Base-by-base conservation (phyloP, 2,113 vertebrate genomes). In the Dermatemys mawii region DNA sequence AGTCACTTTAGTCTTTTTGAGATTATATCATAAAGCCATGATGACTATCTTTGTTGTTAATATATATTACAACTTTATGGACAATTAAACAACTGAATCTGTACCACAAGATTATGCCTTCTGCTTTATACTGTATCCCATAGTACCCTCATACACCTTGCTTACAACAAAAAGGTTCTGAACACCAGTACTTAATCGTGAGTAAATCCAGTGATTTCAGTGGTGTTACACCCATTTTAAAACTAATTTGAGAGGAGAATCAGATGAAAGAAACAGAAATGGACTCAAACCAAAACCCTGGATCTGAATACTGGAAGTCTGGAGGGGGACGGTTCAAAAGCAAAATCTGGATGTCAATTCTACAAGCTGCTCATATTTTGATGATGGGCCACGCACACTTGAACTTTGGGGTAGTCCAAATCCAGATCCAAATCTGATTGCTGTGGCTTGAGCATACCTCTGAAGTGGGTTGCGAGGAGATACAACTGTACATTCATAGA, bases 301-400 rank as follows among this genome's bases (percentile, higher is more conserved):
- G 13, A 53, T 50, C 80, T 54, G n/a, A 94, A 96, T 78, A 90
- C 46, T 41, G 80, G 67, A 81, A 79, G 92, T 73, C 49, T 44
- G 50, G n/a, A 22, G 73, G 75, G 88, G 55, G 67, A 94, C 84
- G 32, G 5, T 84, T 46, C 21, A 73, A 91, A 91, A 88, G 63
- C 87, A 94, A 93, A 87, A 70, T 55, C 67, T 91, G 86, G 83
- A 63, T 32, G 29, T 48, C 86, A 90, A 11, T 95, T 86, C 94
- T 50, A 83, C 83, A 95, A 84, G 73, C 27, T 12, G 57, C 57
- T 57, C 41, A 81, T 94, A 94, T 86, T 87, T 70, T 60, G 57
- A 60, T 60, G 29, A 35, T 81, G 81, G 22, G n/a, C 57, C 50
- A 96, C 92, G 60, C 16, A 53, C 83, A 60, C 91, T 0, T 0